phyloP scores from a whole-genome alignment of 1,140 invertebrate species.

The Choristoneura fumiferana region DNA sequence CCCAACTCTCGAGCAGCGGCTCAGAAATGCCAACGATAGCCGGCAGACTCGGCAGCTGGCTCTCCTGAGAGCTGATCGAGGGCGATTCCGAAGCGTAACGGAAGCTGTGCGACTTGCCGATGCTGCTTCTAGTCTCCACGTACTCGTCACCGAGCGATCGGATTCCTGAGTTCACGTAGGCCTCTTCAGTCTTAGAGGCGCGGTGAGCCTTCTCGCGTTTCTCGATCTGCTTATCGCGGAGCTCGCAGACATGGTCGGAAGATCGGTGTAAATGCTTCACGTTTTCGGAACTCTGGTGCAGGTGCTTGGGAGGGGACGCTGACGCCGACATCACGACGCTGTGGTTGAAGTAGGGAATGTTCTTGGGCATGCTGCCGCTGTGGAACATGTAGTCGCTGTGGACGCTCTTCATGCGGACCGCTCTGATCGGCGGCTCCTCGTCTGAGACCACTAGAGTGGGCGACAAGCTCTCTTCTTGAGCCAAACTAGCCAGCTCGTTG shows the following conservation, averaged over 20 bases:
- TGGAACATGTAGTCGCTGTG: slow-evolving; percentile 59
- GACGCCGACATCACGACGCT: slow-evolving; percentile 44
- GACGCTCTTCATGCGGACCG: slow-evolving; percentile 52
- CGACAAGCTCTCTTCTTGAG: slow-evolving; percentile 48
- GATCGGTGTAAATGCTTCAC: slow-evolving; percentile 56
- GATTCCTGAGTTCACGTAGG: slow-evolving; percentile 51
- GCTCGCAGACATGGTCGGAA: slow-evolving; percentile 54
- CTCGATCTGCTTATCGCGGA: slow-evolving; percentile 46
- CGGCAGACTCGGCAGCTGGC: slow-evolving; percentile 74
- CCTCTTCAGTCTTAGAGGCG: slow-evolving; percentile 52
- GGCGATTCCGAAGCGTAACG: slow-evolving; percentile 77
- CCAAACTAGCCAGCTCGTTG: slow-evolving; percentile 50
- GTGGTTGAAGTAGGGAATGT: slow-evolving; percentile 64
- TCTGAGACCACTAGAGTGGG: slow-evolving; percentile 49
- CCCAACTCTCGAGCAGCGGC: slow-evolving; percentile 76
- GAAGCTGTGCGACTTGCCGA: slow-evolving; percentile 84
- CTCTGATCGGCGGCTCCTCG: slow-evolving; percentile 48
- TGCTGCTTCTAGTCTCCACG: slow-evolving; percentile 71
- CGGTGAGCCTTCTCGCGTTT: slow-evolving; percentile 49
- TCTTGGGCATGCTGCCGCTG: slow-evolving; percentile 68
- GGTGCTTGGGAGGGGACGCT: slow-evolving; percentile 49
- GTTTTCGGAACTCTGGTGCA: slow-evolving; percentile 60
- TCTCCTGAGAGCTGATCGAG: slow-evolving; percentile 70
- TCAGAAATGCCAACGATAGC: slow-evolving; percentile 76
- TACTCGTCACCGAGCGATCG: slow-evolving; percentile 69